Base-by-base conservation (phyloP, 2,888 invertebrate species). In the Aradus depressus region DNA sequence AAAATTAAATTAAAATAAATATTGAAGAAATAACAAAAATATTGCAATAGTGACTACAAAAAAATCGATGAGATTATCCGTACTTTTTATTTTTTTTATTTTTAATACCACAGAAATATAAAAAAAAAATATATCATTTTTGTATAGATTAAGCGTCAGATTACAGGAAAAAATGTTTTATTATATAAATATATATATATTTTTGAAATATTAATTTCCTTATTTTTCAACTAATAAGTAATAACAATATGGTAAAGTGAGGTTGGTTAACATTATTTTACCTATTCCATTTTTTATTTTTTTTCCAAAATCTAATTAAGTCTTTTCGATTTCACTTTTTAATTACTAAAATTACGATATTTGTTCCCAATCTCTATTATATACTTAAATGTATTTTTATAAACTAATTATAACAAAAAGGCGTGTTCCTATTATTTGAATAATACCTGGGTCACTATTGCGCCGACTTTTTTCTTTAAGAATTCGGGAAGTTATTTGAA, bases 21-120 rank as follows among this genome's bases (percentile, higher is more conserved):
- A 6, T 10, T 6, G 10, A 28, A 28, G 28, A 28, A 28, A 28
- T 28, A 12, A 28, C 6, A 8, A 28, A 28, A 34, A 34, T 34
- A 34, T 34, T 34, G 35, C 35, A 34, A 34, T 34, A 34, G 35
- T 34, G 35, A 34, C 35, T 34, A 34, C 4, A 34, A 6, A 34
- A 16, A 18, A 34, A 12, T 4, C 12, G n/a, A 12, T 5, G 18
- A n/a, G n/a, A n/a, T n/a, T n/a, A n/a, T n/a, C n/a, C n/a, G n/a
- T n/a, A n/a, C n/a, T n/a, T n/a, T n/a, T n/a, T n/a, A n/a, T n/a
- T n/a, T n/a, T n/a, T n/a, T n/a, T n/a, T n/a, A n/a, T n/a, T n/a
- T n/a, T n/a, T n/a, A n/a, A n/a, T n/a, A n/a, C n/a, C n/a, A n/a
- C n/a, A 34, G 16, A 16, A 34, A 34, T 16, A 34, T 34, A 34